A percentile compares a stretch with the other conserved stretches of the same genome.
These are phyloP conservation scores for Machimus rusticus DNA, from an alignment of 2,888 invertebrate species.

Conservation along the genomic window DNA sequence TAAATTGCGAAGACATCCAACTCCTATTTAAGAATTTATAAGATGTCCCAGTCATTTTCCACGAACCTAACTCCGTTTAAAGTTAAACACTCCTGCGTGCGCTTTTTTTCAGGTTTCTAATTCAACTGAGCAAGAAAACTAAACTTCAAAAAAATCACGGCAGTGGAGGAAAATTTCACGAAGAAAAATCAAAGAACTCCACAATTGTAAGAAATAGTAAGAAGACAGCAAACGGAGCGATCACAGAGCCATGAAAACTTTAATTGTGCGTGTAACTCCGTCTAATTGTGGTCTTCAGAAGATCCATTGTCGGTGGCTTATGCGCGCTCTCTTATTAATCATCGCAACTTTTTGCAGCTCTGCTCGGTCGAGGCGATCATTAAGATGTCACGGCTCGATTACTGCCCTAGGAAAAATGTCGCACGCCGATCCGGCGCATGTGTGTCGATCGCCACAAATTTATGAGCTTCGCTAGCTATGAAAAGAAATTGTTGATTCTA, in stretches of 20 bases:
- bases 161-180: neutral
- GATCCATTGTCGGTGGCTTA: neutral
- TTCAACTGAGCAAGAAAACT: neutral
- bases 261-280: constrained; percentile 40
- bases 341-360: neutral
- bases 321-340: neutral
- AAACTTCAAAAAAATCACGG: neutral
- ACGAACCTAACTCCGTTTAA: neutral
- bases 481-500: neutral
- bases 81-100: neutral
- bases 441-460: neutral
- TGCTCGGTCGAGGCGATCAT: neutral
- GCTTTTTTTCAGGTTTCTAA: neutral
- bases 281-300: neutral
- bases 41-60: constrained; percentile 25
- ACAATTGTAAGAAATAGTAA: neutral
- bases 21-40: neutral
- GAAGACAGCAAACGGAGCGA: neutral
- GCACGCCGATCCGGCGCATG: neutral
- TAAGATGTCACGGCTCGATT: neutral
- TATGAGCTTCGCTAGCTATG: neutral
- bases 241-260: constrained; percentile 41
- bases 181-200: neutral
- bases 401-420: neutral
- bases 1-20: constrained; percentile 32